Evolutionary conservation across 2,888 invertebrate genomes (phyloP), one percentile per base, ranked within the genome.

Genomic region (Rhynchonema sp.): DNA sequence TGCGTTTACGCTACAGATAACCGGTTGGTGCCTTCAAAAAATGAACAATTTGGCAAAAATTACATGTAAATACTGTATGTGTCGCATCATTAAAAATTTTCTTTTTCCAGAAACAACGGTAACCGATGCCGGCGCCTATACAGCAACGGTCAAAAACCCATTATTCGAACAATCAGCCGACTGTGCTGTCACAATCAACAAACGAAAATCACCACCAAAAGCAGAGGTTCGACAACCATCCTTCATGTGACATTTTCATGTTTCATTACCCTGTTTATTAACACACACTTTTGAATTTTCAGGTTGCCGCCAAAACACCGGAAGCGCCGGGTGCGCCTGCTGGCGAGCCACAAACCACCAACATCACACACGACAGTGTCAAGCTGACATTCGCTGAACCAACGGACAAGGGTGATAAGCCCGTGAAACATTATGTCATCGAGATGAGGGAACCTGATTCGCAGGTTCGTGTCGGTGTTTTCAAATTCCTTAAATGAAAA

Each of bases 371-470:
- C 9, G 38, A 38, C 38, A 38, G 38, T 38, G 6, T 38, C 9
- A 38, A 38, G 38, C 17, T 38, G 38, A 38, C 38, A 38, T 38
- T 38, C 38, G 38, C 6, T 57, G 25, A 57, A 26, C 57, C 57
- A 38, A 57, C 17, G n/a, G 46, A 57, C 30, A 30, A 9, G n/a
- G 57, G 57, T 20, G 57, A 38, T 23, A 13, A 46, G 28, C 54
- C 55, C 23, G 54, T 61, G 22, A 54, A 61, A 23, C 49, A 46
- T 29, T 62, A 60, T 53, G 22, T 63, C 56, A 64, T 68, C 0
- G 66, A 67, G 56, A 58, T 60, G 27, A 63, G 66, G 53, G 58
- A 61, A 38, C 68, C 68, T 1, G 68, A 68, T 59, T 57, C 62
- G 29, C 55, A 61, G 54, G 55, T 62, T n/a, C n/a, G n/a, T n/a